Percentiles rank a stretch among this genome's conserved stretches.
Evolutionary conservation across 2,113 vertebrate species (phyloP).

Genomic region (Misgurnus mizolepis): DNA sequence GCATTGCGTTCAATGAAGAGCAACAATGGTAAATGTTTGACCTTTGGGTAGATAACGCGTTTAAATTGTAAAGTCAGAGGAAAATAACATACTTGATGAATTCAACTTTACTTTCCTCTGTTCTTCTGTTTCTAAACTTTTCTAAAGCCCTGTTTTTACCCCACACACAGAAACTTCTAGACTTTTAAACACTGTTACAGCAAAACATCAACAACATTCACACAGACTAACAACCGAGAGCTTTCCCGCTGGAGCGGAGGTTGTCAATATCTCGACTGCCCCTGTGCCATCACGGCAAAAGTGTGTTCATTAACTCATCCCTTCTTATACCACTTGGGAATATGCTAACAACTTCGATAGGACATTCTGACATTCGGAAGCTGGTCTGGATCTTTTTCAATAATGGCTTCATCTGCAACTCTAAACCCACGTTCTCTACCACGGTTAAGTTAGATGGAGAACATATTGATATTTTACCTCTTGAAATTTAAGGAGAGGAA

Average conservation of each 20-base stretch:
- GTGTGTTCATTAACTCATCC: slow-evolving; percentile 71
- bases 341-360: slow-evolving; percentile 31
- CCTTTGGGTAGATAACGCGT: slow-evolving; percentile 51
- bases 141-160: background rate
- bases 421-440: background rate
- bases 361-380: slow-evolving; percentile 21
- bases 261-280: slow-evolving; percentile 61
- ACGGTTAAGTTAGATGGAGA: slow-evolving; percentile 4
- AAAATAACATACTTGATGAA: slow-evolving; percentile 48
- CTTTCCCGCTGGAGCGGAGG: slow-evolving; percentile 47
- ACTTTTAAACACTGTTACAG: background rate
- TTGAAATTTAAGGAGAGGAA: slow-evolving; percentile 16
- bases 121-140: too few species aligned
- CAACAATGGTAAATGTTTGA: slow-evolving; percentile 49
- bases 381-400: slow-evolving; percentile 32
- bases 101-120: slow-evolving; percentile 21
- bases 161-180: background rate
- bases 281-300: slow-evolving; percentile 43
- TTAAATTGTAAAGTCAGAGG: slow-evolving; percentile 40
- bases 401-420: slow-evolving; percentile 27
- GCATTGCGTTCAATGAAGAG: slow-evolving; percentile 22
- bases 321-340: background rate
- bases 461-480: slow-evolving; percentile 5
- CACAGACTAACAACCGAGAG: slow-evolving; percentile 56
- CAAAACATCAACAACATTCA: slow-evolving; percentile 16